phyloP scores from a whole-genome alignment of 1,140 invertebrate genomes.

The Lepidotrigona ventralis region DNA sequence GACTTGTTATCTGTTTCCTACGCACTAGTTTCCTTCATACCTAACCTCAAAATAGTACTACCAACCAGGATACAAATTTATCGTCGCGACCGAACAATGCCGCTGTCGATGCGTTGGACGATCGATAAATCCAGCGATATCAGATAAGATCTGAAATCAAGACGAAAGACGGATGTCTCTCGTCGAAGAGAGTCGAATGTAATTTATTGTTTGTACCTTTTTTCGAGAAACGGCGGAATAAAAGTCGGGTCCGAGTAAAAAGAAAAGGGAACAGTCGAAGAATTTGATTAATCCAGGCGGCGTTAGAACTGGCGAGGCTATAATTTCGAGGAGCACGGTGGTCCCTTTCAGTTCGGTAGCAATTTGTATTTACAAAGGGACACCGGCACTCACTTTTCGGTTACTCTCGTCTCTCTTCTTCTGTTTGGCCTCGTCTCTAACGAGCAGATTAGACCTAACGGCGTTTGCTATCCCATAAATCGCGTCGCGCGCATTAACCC shows the following conservation, averaged over 20 bases:
- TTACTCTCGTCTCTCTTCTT: no score
- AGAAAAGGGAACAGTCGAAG: background rate
- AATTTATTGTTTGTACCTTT: no score
- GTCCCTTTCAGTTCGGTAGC: conserved; percentile 24
- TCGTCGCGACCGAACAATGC: conserved; percentile 1
- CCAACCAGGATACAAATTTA: conserved; percentile 4
- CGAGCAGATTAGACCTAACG: conserved; percentile 61
- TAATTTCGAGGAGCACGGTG: conserved; percentile 16
- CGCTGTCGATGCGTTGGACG: background rate
- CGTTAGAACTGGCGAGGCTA: no score
- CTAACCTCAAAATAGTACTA: background rate
- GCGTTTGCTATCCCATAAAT: conserved; percentile 58
- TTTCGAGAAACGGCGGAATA: no score
- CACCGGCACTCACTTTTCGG: conserved; percentile 34
- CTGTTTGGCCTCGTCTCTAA: conserved; percentile 39
- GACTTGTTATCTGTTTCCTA: background rate
- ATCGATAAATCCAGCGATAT: background rate
- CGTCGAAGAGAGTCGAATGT: no score
- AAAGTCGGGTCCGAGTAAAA: background rate
- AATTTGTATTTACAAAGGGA: conserved; percentile 28
- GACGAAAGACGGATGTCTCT: background rate
- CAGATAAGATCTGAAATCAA: conserved; percentile 24
- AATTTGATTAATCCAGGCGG: conserved; percentile 42
- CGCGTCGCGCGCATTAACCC: conserved; percentile 48
- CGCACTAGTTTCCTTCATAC: background rate